A percentile compares a stretch with the other conserved stretches of the same genome.
Conservation (phyloP, 2,797 vertebrate species). For the Hoplostethus mediterraneus region DNA sequence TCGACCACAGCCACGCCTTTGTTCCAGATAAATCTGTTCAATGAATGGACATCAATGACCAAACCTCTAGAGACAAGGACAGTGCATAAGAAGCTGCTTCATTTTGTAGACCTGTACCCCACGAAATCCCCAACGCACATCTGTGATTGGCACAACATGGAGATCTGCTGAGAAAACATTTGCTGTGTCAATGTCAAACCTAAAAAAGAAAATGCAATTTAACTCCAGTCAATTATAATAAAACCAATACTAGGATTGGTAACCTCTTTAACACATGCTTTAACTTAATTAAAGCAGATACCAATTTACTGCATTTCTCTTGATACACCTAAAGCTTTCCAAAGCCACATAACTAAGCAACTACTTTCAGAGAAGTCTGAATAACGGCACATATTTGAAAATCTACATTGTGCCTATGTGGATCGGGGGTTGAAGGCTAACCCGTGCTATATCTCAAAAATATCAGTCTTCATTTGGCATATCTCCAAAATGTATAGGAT, state of each 20-base stretch:
- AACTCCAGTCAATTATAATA: constrained; percentile 81
- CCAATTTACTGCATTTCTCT: constrained; percentile 48
- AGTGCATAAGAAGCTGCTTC: constrained; percentile 87
- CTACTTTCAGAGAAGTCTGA: constrained; percentile 25
- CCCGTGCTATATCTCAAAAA: constrained; percentile 39
- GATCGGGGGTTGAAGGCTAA: constrained; percentile 9
- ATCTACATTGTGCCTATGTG: constrained; percentile 29
- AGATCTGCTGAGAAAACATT: constrained; percentile 87
- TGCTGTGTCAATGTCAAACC: constrained; percentile 86
- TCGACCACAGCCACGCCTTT: constrained; percentile 63
- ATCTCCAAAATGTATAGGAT: constrained; percentile 27
- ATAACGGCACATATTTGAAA: constrained; percentile 18
- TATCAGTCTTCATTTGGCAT: constrained; percentile 8
- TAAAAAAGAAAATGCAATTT: constrained; percentile 91
- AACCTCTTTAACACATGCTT: constrained; percentile 70
- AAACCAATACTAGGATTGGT: constrained; percentile 62
- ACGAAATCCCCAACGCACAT: constrained; percentile 83
- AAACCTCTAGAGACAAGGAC: constrained; percentile 83
- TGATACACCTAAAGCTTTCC: constrained; percentile 39
- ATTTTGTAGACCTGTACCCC: constrained; percentile 92
- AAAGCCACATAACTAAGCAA: constrained; percentile 45
- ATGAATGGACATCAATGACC: constrained; percentile 70
- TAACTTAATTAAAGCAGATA: constrained; percentile 45
- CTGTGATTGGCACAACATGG: constrained; percentile 84
- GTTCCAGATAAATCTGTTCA: constrained; percentile 70